phyloP scores from a whole-genome alignment of 1,140 invertebrate species.

The Rhynchophorus ferrugineus region DNA sequence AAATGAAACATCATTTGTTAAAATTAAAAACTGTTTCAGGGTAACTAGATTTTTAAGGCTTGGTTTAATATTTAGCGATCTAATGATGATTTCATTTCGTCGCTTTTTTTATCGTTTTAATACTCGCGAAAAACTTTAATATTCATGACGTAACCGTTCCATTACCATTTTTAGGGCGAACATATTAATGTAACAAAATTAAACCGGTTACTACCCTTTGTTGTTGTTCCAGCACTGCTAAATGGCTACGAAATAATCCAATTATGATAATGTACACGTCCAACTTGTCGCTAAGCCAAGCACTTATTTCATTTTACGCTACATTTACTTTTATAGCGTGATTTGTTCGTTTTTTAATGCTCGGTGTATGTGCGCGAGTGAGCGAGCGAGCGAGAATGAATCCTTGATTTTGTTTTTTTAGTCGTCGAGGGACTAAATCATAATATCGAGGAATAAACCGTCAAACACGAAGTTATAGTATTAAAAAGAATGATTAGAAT shows the following conservation, averaged over 20 bases:
- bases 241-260: slow-evolving; percentile 25
- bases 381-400: not conserved
- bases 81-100: no score
- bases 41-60: no score
- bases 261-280: slow-evolving; percentile 26
- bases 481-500: no score
- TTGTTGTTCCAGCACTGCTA: slow-evolving; percentile 18
- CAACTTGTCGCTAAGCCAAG: slow-evolving; percentile 20
- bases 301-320: slow-evolving; percentile 25
- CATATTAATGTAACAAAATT: slow-evolving; percentile 21
- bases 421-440: no score
- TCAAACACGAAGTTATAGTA: no score
- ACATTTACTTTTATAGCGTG: slow-evolving; percentile 22
- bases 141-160: slow-evolving; percentile 15
- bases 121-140: slow-evolving; percentile 8
- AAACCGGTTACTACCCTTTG: slow-evolving; percentile 22
- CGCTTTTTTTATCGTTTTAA: no score
- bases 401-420: not conserved
- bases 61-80: no score
- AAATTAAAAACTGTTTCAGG: no score
- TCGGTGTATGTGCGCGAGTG: no score
- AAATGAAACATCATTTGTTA: no score
- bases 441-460: no score
- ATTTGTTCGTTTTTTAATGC: slow-evolving; percentile 21
- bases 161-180: slow-evolving; percentile 8